Evolutionary conservation across 2,888 invertebrate species (phyloP).

Genomic region (Schizaphis graminum): DNA sequence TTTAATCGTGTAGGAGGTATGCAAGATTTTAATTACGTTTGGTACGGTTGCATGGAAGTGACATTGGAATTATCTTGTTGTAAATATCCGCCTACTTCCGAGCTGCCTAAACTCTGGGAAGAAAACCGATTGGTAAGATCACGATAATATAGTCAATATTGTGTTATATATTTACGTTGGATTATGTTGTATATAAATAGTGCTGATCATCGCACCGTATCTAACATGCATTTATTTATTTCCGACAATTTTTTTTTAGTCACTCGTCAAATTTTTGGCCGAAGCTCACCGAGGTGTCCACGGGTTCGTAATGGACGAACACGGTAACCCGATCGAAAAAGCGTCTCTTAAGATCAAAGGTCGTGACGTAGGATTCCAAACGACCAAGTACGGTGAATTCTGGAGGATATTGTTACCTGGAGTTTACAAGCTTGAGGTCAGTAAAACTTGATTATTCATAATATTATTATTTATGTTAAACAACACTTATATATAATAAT

Average conservation of each 20-base stretch:
- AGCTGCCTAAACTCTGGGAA: constrained; percentile 75
- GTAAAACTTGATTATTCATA: not conserved
- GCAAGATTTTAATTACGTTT: constrained; percentile 80
- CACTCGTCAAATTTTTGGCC: constrained; percentile 74
- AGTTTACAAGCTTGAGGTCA: constrained; percentile 74
- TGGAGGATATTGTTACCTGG: constrained; percentile 79
- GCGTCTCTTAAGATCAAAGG: constrained; percentile 74
- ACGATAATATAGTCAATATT: constrained; percentile 65
- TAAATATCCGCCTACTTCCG: constrained; percentile 75
- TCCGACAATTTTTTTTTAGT: constrained; percentile 70
- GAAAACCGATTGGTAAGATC: constrained; percentile 74
- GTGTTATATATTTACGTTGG: not conserved
- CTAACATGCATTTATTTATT: not conserved
- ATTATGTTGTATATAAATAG: not conserved
- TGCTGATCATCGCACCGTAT: not conserved
- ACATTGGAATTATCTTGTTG: constrained; percentile 80
- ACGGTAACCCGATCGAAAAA: constrained; percentile 72
- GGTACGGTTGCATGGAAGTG: constrained; percentile 78
- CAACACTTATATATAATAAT: not conserved
- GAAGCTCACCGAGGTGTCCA: constrained; percentile 76
- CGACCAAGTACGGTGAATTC: constrained; percentile 76
- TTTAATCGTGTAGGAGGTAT: constrained; percentile 73
- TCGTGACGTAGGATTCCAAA: constrained; percentile 75
- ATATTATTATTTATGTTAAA: not conserved
- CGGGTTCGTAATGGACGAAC: constrained; percentile 74